A percentile compares a stretch with the other conserved stretches of the same genome.
phyloP scores from a whole-genome alignment of 2,113 vertebrate genomes.

The Micronycteris hirsuta region DNA sequence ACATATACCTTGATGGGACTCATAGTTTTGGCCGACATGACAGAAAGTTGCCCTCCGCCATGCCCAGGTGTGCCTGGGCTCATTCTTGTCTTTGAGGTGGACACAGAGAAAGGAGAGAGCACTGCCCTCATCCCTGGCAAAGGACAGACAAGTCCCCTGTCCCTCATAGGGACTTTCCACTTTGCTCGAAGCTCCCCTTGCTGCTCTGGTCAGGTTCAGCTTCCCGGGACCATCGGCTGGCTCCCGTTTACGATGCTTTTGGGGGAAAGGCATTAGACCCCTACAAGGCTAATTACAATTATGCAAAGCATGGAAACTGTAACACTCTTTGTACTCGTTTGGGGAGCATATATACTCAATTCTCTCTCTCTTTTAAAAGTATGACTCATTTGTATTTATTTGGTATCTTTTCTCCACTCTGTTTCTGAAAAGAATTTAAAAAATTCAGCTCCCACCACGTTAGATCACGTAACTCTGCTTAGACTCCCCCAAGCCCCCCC shows the following conservation, averaged over 20 bases:
- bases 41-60: not conserved
- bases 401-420: not conserved
- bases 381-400: not conserved
- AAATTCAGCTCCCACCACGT: accelerated
- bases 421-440: not conserved
- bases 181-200: not conserved
- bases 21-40: not conserved
- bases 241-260: not conserved
- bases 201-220: not conserved
- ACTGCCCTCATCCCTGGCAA: not conserved
- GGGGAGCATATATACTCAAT: not conserved
- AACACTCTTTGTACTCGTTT: not conserved
- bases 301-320: not conserved
- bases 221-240: not conserved
- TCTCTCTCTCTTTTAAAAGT: constrained; percentile 8
- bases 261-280: not conserved
- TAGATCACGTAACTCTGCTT: not conserved
- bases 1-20: not conserved
- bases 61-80: no score
- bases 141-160: not conserved
- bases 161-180: not conserved
- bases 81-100: not conserved
- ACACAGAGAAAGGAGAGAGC: not conserved
- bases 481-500: no score
- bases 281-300: not conserved